Conservation (phyloP, 2,888 invertebrate species). For the Gonocerus acuteangulatus region DNA sequence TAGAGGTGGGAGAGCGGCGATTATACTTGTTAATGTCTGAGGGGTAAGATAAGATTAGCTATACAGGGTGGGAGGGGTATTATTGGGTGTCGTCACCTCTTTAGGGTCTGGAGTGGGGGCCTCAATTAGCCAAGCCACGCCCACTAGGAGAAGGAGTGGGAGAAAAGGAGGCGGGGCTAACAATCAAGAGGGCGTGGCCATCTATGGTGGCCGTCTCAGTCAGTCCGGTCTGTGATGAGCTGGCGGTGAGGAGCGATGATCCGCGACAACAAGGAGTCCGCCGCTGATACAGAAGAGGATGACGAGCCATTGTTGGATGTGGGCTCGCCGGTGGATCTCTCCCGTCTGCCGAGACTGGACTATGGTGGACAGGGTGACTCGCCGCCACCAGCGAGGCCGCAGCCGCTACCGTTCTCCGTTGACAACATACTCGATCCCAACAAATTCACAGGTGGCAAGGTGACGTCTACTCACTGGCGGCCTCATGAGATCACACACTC, state of each 20-base stretch:
- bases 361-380: constrained; percentile 28
- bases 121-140: neutral
- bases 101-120: constrained; percentile 21
- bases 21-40: constrained; percentile 33
- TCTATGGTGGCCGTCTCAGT: neutral
- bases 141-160: constrained; percentile 5
- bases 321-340: constrained; percentile 44
- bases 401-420: constrained; percentile 78
- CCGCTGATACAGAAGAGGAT: constrained; percentile 39
- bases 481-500: constrained; percentile 35
- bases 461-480: constrained; percentile 37
- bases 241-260: constrained; percentile 5
- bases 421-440: constrained; percentile 86
- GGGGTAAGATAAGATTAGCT: constrained; percentile 35
- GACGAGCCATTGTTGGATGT: constrained; percentile 41
- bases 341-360: constrained; percentile 39
- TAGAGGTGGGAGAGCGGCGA: constrained; percentile 21
- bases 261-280: constrained; percentile 37
- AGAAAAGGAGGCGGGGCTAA: constrained; percentile 22
- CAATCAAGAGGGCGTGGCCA: neutral
- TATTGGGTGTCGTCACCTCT: constrained; percentile 35
- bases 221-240: constrained; percentile 15
- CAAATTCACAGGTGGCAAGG: constrained; percentile 62
- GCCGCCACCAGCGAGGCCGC: constrained; percentile 42
- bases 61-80: constrained; percentile 29